phyloP scores from a whole-genome alignment of 2,888 invertebrate genomes.

The Rhimphoctona megacephalus region DNA sequence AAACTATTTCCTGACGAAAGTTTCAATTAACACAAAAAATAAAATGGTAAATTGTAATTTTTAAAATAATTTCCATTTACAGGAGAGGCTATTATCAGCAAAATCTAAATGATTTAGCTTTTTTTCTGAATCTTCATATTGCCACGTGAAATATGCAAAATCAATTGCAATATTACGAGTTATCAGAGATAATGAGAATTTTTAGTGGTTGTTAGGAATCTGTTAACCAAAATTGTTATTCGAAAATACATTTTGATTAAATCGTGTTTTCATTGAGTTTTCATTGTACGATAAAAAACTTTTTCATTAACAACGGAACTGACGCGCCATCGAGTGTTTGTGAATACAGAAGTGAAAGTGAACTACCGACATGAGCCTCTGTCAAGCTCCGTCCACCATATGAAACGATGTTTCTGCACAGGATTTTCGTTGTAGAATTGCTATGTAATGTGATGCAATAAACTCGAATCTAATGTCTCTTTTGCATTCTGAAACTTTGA shows the following conservation, averaged over 20 bases:
- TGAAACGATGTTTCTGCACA: constrained; percentile 5
- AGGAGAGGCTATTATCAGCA: too few relatives aligned
- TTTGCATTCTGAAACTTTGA: neutral
- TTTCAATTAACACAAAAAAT: neutral
- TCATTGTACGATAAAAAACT: neutral
- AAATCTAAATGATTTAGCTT: too few relatives aligned
- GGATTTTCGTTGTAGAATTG: neutral
- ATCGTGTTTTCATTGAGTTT: neutral
- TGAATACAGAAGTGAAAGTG: neutral
- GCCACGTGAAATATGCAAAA: neutral
- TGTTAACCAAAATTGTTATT: neutral
- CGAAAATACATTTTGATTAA: neutral
- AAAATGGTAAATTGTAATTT: neutral
- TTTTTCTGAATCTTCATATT: neutral
- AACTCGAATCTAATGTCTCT: neutral
- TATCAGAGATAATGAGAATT: neutral
- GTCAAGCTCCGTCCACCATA: neutral
- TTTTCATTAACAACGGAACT: neutral
- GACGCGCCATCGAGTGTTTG: neutral
- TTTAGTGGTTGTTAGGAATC: neutral
- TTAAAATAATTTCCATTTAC: too few relatives aligned
- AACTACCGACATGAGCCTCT: neutral
- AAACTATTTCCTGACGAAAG: neutral
- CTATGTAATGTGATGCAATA: constrained; percentile 1
- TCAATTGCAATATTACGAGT: neutral